Base-by-base conservation (phyloP, 2,113 vertebrate genomes). In the Psettodes erumei region DNA sequence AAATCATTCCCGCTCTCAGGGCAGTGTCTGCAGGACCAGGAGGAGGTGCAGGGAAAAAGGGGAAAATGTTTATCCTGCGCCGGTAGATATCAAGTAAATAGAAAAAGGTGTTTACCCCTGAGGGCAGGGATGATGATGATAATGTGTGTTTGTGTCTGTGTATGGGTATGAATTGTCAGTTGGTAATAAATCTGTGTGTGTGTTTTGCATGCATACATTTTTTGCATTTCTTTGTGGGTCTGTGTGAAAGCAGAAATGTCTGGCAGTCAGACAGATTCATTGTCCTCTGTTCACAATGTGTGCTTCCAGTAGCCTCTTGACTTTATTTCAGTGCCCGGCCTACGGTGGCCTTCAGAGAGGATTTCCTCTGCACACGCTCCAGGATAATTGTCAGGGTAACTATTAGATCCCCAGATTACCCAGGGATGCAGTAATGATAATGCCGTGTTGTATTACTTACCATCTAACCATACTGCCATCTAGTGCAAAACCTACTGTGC, bases 31-130 rank as follows among this genome's bases (percentile, higher is more conserved):
- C 35, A 65, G 61, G 61, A 64, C 61, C 51, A 37, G 43, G 35
- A 35, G 43, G 67, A 55, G 63, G 35, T 37, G 63, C 50, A 68
- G 45, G 43, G 54, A 76, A 63, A 76, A 63, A 56, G 61, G 75
- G 61, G 66, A 19, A 61, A 61, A 73, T 86, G 64, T 84, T 90
- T 86, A 87, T 86, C 88, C 80, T 84, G 60, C 77, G 84, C 83
- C 61, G 8, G 54, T 79, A 87, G 84, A 90, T 86, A 86, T 90
- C 73, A 87, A 78, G 84, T 60, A 63, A 83, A 83, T 70, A 83
- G 75, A 72, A 79, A 51, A 82, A 76, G 81, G 72, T 89, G 84
- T 91, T 82, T 88, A 89, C 85, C 79, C 89, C 82, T 82, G 38
- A 75, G 85, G 85, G 50, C 51, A 71, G 37, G 51, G 65, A 74